phyloP scores from a whole-genome alignment of 2,113 vertebrate species.

The Macaca nemestrina region DNA sequence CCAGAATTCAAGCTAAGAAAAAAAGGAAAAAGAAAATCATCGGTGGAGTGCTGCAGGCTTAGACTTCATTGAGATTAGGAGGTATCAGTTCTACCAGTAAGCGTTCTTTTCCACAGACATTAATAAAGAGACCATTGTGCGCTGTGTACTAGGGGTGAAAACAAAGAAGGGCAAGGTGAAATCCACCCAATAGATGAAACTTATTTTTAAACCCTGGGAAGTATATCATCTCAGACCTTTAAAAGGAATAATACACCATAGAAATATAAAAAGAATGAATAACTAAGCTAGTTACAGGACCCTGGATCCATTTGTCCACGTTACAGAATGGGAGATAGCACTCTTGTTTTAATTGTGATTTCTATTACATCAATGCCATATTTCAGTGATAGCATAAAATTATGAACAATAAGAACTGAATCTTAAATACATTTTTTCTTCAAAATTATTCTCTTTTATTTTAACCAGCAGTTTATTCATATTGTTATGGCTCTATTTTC shows the following conservation, averaged over 20 bases:
- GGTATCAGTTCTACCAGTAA: slow-evolving; percentile 9
- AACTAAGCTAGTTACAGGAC: neutral
- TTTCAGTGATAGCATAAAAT: neutral
- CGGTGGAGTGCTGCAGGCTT: neutral
- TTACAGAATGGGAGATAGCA: neutral
- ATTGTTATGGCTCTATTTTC: neutral
- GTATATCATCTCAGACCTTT: neutral
- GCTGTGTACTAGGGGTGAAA: neutral
- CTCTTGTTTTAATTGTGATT: neutral
- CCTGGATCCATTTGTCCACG: neutral
- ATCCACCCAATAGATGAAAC: neutral
- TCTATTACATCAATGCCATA: neutral
- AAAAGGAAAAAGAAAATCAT: neutral
- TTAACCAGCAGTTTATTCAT: neutral
- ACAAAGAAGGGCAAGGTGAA: neutral
- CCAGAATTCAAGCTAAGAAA: slow-evolving; percentile 47
- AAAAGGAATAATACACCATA: neutral
- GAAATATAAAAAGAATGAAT: neutral
- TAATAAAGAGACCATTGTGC: neutral
- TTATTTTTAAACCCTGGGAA: neutral
- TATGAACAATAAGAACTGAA: neutral
- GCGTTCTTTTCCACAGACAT: neutral
- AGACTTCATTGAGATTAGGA: slow-evolving; percentile 46
- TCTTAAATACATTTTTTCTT: neutral
- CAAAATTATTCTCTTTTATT: neutral